Evolutionary conservation across 2,113 vertebrate species (phyloP).

Genomic region (Salvator merianae): DNA sequence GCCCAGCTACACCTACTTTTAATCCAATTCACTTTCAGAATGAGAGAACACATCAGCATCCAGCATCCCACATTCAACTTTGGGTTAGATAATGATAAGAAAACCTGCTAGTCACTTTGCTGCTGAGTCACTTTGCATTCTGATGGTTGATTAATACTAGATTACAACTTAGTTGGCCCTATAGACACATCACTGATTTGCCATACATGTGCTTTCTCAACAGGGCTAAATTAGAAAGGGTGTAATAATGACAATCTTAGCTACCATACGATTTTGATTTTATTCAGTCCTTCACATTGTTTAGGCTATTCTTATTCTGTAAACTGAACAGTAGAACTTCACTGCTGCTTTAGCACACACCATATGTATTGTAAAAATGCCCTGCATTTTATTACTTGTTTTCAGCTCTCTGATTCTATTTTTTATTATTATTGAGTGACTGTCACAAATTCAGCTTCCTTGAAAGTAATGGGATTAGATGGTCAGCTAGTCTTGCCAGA

Average conservation of each 20-base stretch:
- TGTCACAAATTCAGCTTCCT: constrained; percentile 31
- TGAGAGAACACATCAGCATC: no score
- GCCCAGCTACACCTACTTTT: no score
- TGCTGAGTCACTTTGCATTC: no score
- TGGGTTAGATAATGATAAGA: no score
- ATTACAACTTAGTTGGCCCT: no score
- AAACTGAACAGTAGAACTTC: background rate
- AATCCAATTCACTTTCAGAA: no score
- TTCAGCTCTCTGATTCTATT: constrained; percentile 36
- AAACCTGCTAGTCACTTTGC: no score
- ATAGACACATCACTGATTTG: background rate
- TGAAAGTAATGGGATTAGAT: constrained; percentile 45
- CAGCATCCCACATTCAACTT: no score
- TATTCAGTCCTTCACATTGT: background rate
- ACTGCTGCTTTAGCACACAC: background rate
- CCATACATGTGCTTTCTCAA: background rate
- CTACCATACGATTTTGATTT: background rate
- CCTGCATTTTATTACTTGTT: constrained; percentile 1
- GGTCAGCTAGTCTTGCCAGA: constrained; percentile 44
- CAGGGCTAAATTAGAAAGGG: background rate
- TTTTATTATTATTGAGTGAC: constrained; percentile 44
- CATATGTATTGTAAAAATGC: background rate
- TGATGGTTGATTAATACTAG: no score
- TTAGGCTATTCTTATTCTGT: background rate
- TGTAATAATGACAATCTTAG: background rate